These are phyloP conservation scores for Xanthia togata DNA, from an alignment of 2,888 invertebrate species.

Conservation along the genomic window DNA sequence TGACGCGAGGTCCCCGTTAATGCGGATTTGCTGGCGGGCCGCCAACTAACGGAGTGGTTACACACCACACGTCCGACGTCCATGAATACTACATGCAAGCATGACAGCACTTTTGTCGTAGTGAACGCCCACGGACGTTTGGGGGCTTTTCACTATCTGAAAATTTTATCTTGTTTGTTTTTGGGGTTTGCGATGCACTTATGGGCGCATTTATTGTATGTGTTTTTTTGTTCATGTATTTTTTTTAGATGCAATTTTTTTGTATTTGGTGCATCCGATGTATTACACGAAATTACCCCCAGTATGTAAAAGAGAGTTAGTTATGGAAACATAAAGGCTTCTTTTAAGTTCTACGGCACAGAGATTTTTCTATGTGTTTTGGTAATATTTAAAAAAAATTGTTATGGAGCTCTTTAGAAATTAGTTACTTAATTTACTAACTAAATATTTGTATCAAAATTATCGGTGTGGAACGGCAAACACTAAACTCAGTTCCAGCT, in stretches of 20 bases:
- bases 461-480: constrained; percentile 13
- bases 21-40: constrained; percentile 80
- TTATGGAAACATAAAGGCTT: neutral
- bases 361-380: neutral
- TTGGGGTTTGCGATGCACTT: constrained; percentile 10
- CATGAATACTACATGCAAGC: constrained; percentile 66
- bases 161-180: constrained; percentile 56
- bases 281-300: fast-evolving
- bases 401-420: neutral
- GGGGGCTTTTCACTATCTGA: constrained; percentile 43
- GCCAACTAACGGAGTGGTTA: constrained; percentile 76
- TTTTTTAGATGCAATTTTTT: too few relatives aligned
- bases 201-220: too few relatives aligned
- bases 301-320: neutral
- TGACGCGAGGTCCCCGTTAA: constrained; percentile 71
- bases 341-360: neutral
- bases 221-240: too few relatives aligned
- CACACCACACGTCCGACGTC: constrained; percentile 56
- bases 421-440: neutral
- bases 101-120: constrained; percentile 65
- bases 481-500: constrained; percentile 22
- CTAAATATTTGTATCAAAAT: constrained; percentile 6
- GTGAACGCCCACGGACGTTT: constrained; percentile 52
- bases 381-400: neutral
- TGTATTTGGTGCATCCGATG: neutral